Base-by-base conservation (phyloP, 2,888 invertebrate genomes). In the Amphipyra tragopoginis region DNA sequence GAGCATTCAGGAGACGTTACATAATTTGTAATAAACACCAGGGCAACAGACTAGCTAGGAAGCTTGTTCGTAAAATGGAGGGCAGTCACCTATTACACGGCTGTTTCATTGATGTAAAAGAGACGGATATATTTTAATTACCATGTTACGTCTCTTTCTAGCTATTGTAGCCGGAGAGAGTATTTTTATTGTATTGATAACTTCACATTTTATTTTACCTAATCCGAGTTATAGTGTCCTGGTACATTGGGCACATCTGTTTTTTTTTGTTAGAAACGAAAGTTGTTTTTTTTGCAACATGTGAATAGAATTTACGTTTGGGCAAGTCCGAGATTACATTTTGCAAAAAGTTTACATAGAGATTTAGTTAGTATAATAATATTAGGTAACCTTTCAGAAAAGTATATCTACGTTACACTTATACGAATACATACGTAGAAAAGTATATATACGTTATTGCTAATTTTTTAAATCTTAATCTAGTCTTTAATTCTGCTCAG, bases 11-110 rank as follows among this genome's bases (percentile, higher is more conserved):
- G 80, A 83, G 80, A 82, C 77, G 80, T 93, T 93, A 93, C 93
- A 93, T 91, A 88, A 93, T 89, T 91, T 93, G 92, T 93, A 93
- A 93, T 85, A 88, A 73, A 65, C 80, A 93, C 93, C 75, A 93
- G 90, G 93, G 72, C 45, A 57, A 3, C 83, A 92, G 82, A 81
- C 64, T 55, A 56, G 54, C 54, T 49, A 83, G 77, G 87, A 87
- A 88, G 67, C 60, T 42, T 34, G 49, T 56, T 43, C 54, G 65
- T 67, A 68, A 76, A 79, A 79, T 81, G 76, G 79, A 76, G 78
- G 76, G 70, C 80, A 81, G 57, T 67, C 59, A 75, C 76, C 77
- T 75, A 62, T 80, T 78, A 75, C 77, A 76, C 63, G 69, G 51
- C 63, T 50, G 54, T 58, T 76, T 71, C 80, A 82, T 84, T 85